Percentiles rank a stretch among this genome's conserved stretches.
phyloP scores from a whole-genome alignment of 2,797 vertebrate species.

The Melanotaenia nigrans region DNA sequence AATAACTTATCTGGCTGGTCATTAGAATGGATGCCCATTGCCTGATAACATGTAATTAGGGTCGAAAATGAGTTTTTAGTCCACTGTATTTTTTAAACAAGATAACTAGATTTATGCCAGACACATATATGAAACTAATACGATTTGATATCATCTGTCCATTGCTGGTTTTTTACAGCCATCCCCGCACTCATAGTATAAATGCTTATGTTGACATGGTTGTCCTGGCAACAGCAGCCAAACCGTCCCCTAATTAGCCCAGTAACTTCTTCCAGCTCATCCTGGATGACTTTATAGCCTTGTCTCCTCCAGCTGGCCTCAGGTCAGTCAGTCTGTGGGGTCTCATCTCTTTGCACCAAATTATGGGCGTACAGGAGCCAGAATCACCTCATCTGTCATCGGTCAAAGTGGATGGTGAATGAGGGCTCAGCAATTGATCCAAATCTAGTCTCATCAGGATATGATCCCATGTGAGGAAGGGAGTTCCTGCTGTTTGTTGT shows the following conservation, averaged over 20 bases:
- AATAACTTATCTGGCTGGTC: conserved; percentile 2
- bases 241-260: conserved; percentile 21
- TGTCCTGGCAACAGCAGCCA: conserved; percentile 50
- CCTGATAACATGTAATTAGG: neutral
- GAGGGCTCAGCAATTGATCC: neutral
- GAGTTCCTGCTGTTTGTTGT: neutral
- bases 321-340: neutral
- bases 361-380: neutral
- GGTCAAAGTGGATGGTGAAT: neutral
- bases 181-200: conserved; percentile 6
- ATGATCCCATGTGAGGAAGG: neutral
- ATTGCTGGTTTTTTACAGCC: neutral
- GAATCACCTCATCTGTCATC: neutral
- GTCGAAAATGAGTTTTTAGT: neutral
- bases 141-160: neutral
- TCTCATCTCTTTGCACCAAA: neutral
- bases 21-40: neutral
- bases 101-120: neutral
- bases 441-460: neutral
- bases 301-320: neutral
- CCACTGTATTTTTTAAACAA: neutral
- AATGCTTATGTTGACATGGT: conserved; percentile 33
- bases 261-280: conserved; percentile 33
- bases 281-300: conserved; percentile 8
- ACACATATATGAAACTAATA: neutral